Conservation (phyloP, 1,140 invertebrate species). For the Bursaphelenchus mucronatus region DNA sequence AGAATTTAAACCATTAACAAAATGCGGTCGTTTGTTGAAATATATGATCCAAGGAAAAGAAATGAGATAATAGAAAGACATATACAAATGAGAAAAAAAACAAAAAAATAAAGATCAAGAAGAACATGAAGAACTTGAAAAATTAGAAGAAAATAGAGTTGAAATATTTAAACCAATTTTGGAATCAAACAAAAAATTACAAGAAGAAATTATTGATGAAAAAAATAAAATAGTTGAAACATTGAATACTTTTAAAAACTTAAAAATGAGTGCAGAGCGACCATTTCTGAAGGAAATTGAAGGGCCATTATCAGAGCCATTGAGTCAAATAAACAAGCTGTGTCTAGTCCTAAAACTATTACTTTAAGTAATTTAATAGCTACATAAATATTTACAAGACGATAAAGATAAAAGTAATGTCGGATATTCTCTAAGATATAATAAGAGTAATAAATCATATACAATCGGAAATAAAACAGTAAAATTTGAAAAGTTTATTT, state of each 20-base stretch:
- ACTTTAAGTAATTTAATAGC: slow-evolving; percentile 30
- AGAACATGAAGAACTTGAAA: slow-evolving; percentile 21
- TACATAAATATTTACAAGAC: slow-evolving; percentile 27
- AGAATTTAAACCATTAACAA: slow-evolving; percentile 30
- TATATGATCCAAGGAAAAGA: slow-evolving; percentile 34
- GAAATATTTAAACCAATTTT: slow-evolving; percentile 39
- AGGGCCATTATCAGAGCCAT: no score
- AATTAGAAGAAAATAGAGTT: slow-evolving; percentile 36
- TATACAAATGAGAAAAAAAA: slow-evolving; percentile 37
- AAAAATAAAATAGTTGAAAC: slow-evolving; percentile 36
- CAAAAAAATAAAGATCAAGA: slow-evolving; percentile 29
- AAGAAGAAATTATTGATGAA: slow-evolving; percentile 33
- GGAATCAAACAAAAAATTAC: slow-evolving; percentile 39
- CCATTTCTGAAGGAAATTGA: no score
- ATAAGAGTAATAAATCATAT: slow-evolving; percentile 21
- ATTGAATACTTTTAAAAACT: slow-evolving; percentile 29
- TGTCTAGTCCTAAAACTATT: slow-evolving; percentile 3
- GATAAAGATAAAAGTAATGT: slow-evolving; percentile 38
- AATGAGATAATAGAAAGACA: slow-evolving; percentile 33
- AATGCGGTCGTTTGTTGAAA: slow-evolving; percentile 34
- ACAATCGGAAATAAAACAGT: slow-evolving; percentile 36
- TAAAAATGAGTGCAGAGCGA: no score
- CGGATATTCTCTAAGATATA: slow-evolving; percentile 33
- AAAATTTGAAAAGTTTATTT: slow-evolving; percentile 26
- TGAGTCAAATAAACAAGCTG: not conserved